phyloP scores from a whole-genome alignment of 23 tunicate genomes.

The Halocynthia roretzi region DNA sequence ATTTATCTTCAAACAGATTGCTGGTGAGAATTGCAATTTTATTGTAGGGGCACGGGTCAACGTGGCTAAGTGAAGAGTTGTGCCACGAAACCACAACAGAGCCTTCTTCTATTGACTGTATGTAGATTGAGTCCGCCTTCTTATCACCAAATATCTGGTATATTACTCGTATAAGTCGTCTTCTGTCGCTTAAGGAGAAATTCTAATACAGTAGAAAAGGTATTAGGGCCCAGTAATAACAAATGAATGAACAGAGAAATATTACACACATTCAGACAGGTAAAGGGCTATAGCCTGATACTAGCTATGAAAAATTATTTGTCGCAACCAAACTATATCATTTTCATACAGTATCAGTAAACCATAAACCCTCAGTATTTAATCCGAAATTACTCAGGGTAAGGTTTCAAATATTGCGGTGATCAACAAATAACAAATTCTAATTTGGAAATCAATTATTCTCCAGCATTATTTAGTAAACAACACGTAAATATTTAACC shows the following conservation, averaged over 20 bases:
- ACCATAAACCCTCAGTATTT: not conserved
- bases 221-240: too few species aligned
- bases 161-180: constrained; percentile 27
- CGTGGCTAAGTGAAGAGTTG: constrained; percentile 38
- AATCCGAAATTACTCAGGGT: too few species aligned
- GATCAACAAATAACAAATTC: too few species aligned
- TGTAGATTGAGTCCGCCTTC: constrained; percentile 17
- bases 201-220: constrained; percentile 23
- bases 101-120: constrained; percentile 44
- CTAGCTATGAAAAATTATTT: not conserved
- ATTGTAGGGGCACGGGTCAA: constrained; percentile 38
- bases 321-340: not conserved
- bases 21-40: constrained; percentile 31
- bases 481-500: too few species aligned
- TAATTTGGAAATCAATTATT: too few species aligned
- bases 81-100: constrained; percentile 71
- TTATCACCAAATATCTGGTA: constrained; percentile 16
- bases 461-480: too few species aligned
- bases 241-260: too few species aligned
- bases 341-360: not conserved
- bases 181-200: constrained; percentile 37
- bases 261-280: too few species aligned
- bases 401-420: too few species aligned
- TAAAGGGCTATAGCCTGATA: too few species aligned
- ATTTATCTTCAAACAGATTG: constrained; percentile 10